Evolutionary conservation across 2,797 vertebrate species (phyloP), one percentile per base, ranked within the genome.

Genomic region (Eidolon dupreanum): DNA sequence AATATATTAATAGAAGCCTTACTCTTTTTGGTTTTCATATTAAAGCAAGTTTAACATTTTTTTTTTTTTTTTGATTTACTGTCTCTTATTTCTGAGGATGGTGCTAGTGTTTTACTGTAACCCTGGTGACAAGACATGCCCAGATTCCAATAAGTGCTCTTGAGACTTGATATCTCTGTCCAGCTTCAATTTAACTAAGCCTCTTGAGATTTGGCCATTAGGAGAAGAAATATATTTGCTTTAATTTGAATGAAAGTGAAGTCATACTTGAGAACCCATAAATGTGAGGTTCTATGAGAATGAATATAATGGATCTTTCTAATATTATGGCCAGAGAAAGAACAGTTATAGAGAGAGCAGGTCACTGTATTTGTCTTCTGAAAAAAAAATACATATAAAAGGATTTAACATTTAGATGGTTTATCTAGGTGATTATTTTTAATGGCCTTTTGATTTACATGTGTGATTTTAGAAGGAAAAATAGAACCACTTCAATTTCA

Each of bases 191-290:
- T 83, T 97, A 92, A 93, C 86, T 88, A 71, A 91, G 17, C 2
- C 19, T 86, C 31, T 94, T 57, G 68, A 73, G 59, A 93, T 91
- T 46, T 87, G 88, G 31, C 31, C 41, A n/a, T 71, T n/a, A 61
- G 26, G n/a, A 93, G 59, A 92, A 95, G 89, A 59, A 87, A 88
- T 22, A 59, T 3, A 65, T 19, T 92, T 78, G 46, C n/a, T 94
- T 90, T 85, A 71, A 93, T 86, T 95, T 22, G 6, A 87, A 26
- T 85, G 73, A 92, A 81, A 86, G 41, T 55, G 31, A 96, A 96
- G 90, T 86, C 61, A 26, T 89, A 31, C 43, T 84, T 89, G 63
- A 96, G 46, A 92, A 33, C 6, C 13, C 20, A 59, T 75, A 78
- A 66, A 75, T 79, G 26, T 90, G 53, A 84, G 65, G 78, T 89